phyloP scores from a whole-genome alignment of 2,888 invertebrate genomes.

The Acleris emargana region DNA sequence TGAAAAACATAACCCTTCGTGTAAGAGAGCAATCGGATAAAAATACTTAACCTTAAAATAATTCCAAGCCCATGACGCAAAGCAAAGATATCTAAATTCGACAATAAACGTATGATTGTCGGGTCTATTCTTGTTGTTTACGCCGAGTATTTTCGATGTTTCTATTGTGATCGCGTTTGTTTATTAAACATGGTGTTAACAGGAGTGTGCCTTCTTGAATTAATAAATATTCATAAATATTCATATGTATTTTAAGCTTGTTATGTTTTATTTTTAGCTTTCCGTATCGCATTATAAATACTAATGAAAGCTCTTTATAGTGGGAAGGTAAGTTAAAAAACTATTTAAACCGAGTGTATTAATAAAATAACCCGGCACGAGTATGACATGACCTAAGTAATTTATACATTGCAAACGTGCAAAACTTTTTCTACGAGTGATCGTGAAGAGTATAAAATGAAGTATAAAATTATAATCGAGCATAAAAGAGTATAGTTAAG shows the following conservation, averaged over 20 bases:
- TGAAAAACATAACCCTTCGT: too few species aligned
- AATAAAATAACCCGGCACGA: neutral
- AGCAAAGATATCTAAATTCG: conserved; percentile 21
- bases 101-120: conserved; percentile 20
- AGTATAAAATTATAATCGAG: too few species aligned
- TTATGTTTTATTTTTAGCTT: neutral
- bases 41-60: conserved; percentile 11
- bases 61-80: conserved; percentile 23
- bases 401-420: too few species aligned
- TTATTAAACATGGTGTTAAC: conserved; percentile 15
- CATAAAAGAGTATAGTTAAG: too few species aligned
- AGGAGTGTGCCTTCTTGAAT: conserved; percentile 11
- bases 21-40: neutral
- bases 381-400: neutral
- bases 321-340: too few species aligned
- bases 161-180: conserved; percentile 29
- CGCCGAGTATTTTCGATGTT: conserved; percentile 22
- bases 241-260: neutral
- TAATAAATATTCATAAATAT: too few species aligned
- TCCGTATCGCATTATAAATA: neutral
- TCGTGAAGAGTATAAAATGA: too few species aligned
- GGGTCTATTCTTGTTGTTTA: conserved; percentile 31
- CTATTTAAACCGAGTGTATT: neutral
- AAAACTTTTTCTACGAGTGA: too few species aligned
- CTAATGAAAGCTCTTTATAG: too few species aligned